phyloP scores from a whole-genome alignment of 2,888 invertebrate genomes.

The Calameuta idolon region DNA sequence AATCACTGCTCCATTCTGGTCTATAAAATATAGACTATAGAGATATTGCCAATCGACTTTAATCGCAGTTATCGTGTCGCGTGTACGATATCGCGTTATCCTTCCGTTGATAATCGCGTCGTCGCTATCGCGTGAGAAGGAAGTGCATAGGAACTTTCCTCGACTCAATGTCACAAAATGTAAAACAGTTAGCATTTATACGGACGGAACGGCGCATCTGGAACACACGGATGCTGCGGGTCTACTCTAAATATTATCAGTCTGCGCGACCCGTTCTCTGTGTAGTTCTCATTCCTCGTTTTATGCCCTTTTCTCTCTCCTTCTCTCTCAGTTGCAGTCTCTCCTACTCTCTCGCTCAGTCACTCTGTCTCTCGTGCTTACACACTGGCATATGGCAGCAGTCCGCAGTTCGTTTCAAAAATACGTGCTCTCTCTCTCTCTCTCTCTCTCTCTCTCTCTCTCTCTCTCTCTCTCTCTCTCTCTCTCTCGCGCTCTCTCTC shows the following conservation, averaged over 20 bases:
- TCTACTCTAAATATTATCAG: conserved; percentile 3
- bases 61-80: background rate
- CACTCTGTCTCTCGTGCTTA: background rate
- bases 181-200: background rate
- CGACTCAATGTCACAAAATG: background rate
- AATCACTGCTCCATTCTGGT: background rate
- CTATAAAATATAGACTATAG: background rate
- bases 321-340: background rate
- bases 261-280: background rate
- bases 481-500: background rate
- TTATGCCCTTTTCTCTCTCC: background rate
- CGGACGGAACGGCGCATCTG: conserved; percentile 1
- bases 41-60: too few species aligned
- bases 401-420: conserved; percentile 5
- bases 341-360: background rate
- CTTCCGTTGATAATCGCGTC: background rate
- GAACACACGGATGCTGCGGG: conserved; percentile 5
- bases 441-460: background rate
- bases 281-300: conserved; percentile 4
- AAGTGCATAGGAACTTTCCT: background rate
- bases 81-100: background rate
- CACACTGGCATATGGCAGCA: conserved; percentile 1
- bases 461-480: background rate
- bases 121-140: background rate
- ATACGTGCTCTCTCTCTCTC: background rate